Conservation (phyloP, 2,113 vertebrate species). For the Ictidomys tridecemlineatus region DNA sequence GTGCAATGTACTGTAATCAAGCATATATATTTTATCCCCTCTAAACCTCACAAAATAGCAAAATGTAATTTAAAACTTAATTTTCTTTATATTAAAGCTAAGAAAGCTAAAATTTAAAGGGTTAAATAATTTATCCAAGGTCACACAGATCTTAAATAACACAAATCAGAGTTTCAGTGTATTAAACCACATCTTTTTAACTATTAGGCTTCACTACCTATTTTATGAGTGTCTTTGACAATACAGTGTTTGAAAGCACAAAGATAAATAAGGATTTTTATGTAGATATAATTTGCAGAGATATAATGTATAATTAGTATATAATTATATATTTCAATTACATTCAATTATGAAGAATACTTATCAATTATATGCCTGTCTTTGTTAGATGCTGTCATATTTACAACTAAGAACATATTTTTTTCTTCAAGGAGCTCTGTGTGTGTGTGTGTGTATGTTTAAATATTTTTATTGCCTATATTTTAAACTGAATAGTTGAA, state of each 20-base stretch:
- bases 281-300: too few species aligned
- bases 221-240: background rate
- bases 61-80: background rate
- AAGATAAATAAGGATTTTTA: background rate
- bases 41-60: background rate
- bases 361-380: background rate
- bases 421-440: background rate
- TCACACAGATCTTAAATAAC: background rate
- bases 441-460: background rate
- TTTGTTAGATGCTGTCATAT: background rate
- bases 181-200: constrained; percentile 20
- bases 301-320: background rate
- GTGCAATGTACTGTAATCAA: background rate
- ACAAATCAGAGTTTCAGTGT: background rate
- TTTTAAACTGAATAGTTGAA: background rate
- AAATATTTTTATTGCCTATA: background rate
- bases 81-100: constrained; percentile 22
- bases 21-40: background rate
- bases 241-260: background rate
- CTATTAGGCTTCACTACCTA: background rate
- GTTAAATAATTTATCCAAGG: background rate
- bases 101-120: constrained; percentile 11
- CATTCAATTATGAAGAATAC: background rate
- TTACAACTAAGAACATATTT: background rate
- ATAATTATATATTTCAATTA: background rate